These are phyloP conservation scores for Dynastes grantii DNA, from an alignment of 2,888 invertebrate species.

Conservation along the genomic window DNA sequence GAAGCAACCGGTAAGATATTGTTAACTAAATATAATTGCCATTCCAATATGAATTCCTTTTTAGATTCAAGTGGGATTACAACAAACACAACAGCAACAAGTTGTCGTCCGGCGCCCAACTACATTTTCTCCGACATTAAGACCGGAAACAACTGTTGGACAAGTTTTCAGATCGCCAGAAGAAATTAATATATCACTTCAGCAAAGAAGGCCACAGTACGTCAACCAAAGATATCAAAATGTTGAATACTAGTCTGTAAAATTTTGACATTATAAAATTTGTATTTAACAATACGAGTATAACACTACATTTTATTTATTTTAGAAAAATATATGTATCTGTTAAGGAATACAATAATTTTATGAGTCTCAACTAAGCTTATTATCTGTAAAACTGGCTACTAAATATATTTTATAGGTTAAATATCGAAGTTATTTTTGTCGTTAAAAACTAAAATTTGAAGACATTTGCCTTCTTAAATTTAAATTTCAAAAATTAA, in stretches of 20 bases:
- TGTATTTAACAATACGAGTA: background rate
- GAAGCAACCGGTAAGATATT: slow-evolving; percentile 55
- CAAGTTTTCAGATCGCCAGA: slow-evolving; percentile 90
- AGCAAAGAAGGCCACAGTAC: slow-evolving; percentile 82
- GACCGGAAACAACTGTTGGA: slow-evolving; percentile 72
- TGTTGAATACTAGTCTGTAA: slow-evolving; percentile 46
- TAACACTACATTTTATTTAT: slow-evolving; percentile 10
- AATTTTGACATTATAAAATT: slow-evolving; percentile 19
- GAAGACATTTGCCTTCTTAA: too few relatives aligned
- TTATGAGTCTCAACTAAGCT: too few relatives aligned
- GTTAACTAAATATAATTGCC: background rate
- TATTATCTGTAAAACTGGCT: too few relatives aligned
- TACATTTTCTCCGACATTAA: slow-evolving; percentile 67
- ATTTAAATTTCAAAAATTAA: too few relatives aligned
- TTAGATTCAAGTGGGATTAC: slow-evolving; percentile 56
- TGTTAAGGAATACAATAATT: too few relatives aligned
- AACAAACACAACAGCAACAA: slow-evolving; percentile 56
- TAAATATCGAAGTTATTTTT: too few relatives aligned
- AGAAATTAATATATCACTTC: slow-evolving; percentile 89
- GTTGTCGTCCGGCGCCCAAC: slow-evolving; percentile 63
- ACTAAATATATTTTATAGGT: too few relatives aligned
- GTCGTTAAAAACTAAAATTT: too few relatives aligned
- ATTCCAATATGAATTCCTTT: background rate
- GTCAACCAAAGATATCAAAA: slow-evolving; percentile 58
- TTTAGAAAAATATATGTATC: background rate